Base-by-base conservation (phyloP, 64 coral and sea anemone genomes). In the Dendronephthya gigantea region DNA sequence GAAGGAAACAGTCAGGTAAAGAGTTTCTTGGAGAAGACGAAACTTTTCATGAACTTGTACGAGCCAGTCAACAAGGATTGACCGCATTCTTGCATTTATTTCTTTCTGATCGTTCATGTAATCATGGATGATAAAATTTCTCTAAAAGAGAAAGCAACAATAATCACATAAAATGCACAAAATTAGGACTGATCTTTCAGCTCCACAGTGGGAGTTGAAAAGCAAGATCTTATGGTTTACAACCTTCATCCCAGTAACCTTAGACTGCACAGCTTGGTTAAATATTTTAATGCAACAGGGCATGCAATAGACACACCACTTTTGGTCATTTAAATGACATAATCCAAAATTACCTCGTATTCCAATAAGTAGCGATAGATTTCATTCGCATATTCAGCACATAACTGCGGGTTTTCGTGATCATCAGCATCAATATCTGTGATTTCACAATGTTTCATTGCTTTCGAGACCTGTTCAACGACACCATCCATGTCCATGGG, bases 31-130 rank as follows among this genome's bases (percentile, higher is more conserved):
- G 30, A 98, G 90, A 8, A 98, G 85, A 4, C 86, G 92, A 49
- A 98, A 98, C 23, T 83, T 93, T 22, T 88, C 56, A 62, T 97
- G 94, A 31, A 97, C 94, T 39, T 97, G 94, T 4, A 93, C 85
- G 4, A 97, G 82, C 94, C 94, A 97, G 84, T 97, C 94, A 55
- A 97, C 89, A 2, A 97, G 90, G 43, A 97, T 97, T 16, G 84
- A 19, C 0, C 94, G 81, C 94, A 97, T 97, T 75, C 59, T 82
- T 3, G 89, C 91, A 41, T 91, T 97, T 7, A 97, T 28, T 76
- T 87, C 40, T 39, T 48, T 38, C 82, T 93, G 92, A 40, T 91
- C 90, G 10, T 82, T 70, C 89, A 97, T 93, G 47, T 97, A 97
- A 48, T 86, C 72, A 66, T 83, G 83, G 2, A 84, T 34, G 0